phyloP scores from a whole-genome alignment of 2,113 vertebrate genomes.

The Apus apus region DNA sequence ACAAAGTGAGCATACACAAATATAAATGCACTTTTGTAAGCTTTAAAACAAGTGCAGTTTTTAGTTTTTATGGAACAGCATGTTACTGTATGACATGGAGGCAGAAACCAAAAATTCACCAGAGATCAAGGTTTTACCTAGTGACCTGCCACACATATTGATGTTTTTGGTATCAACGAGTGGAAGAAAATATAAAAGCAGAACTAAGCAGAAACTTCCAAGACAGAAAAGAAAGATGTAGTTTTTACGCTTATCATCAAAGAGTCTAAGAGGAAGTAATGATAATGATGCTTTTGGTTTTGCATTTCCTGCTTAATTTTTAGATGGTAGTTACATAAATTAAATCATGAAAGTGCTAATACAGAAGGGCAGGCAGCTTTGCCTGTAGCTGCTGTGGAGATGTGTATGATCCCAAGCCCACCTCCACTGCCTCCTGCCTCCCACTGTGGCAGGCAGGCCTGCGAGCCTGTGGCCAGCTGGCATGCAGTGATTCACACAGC shows the following conservation, averaged over 20 bases:
- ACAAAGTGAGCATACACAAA: background rate
- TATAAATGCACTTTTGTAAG: background rate
- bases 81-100: background rate
- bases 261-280: background rate
- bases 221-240: background rate
- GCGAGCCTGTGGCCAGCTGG: background rate
- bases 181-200: background rate
- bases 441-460: background rate
- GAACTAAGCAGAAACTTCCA: background rate
- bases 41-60: background rate
- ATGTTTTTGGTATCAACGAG: background rate
- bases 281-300: background rate
- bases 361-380: background rate
- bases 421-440: background rate
- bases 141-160: background rate
- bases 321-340: background rate
- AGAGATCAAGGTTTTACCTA: too few relatives aligned
- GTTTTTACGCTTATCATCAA: background rate
- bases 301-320: background rate
- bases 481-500: background rate
- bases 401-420: accelerated
- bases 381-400: background rate
- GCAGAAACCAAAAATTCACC: background rate
- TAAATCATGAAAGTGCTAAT: background rate
- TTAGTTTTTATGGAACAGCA: background rate